Percentiles rank a stretch among this genome's conserved stretches.
Evolutionary conservation across 2,797 vertebrate species (phyloP).

Genomic region (Microctenopoma lineatum): DNA sequence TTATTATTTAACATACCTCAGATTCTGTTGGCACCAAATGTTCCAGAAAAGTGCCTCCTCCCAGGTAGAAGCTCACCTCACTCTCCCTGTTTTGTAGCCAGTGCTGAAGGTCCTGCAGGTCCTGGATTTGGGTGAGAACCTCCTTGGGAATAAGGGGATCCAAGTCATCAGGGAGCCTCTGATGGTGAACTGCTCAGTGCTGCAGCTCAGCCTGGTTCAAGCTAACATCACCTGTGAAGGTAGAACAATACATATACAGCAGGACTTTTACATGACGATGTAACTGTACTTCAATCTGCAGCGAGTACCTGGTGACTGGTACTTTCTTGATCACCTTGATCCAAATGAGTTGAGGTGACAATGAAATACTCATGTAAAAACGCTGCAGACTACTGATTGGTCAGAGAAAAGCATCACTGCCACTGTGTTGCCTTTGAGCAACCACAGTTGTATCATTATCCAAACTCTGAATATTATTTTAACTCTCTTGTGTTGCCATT

Average conservation of each 20-base stretch:
- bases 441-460: too few species aligned
- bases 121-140: conserved; percentile 80
- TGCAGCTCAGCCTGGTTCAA: conserved; percentile 72
- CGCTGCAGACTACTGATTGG: too few species aligned
- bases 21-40: background rate
- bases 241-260: conserved; percentile 28
- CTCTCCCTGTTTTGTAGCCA: conserved; percentile 67
- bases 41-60: background rate
- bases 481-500: too few species aligned
- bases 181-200: conserved; percentile 78
- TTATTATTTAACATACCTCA: background rate
- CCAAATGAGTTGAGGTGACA: too few species aligned
- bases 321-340: too few species aligned
- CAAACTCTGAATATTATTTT: too few species aligned
- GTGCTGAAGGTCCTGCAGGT: conserved; percentile 75
- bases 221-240: conserved; percentile 82
- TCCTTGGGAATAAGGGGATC: conserved; percentile 77
- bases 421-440: too few species aligned
- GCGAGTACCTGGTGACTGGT: too few species aligned
- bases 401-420: background rate
- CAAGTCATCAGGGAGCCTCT: conserved; percentile 78
- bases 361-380: too few species aligned
- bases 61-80: background rate
- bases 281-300: too few species aligned
- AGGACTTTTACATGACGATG: too few species aligned